Evolutionary conservation across 2,113 vertebrate genomes (phyloP).

Genomic region (Calyptomena viridis): DNA sequence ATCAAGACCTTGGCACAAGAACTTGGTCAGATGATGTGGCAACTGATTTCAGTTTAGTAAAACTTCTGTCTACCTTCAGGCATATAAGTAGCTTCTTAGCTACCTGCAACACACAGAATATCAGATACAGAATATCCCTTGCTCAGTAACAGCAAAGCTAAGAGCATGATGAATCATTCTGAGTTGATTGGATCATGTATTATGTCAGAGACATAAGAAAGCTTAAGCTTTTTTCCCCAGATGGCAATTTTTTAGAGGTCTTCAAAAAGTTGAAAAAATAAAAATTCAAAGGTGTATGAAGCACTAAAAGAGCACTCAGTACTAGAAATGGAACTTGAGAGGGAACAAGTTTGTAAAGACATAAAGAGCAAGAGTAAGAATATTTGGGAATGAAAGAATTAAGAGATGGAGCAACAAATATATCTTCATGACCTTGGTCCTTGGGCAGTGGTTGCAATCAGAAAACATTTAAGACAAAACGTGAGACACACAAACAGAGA

Average conservation of each 20-base stretch:
- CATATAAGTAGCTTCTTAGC: background rate
- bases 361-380: background rate
- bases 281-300: background rate
- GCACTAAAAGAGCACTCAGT: background rate
- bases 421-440: background rate
- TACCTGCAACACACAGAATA: background rate
- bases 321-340: background rate
- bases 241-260: background rate
- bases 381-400: background rate
- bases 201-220: background rate
- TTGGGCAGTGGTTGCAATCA: background rate
- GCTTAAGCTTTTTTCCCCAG: background rate
- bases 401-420: background rate
- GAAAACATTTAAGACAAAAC: background rate
- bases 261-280: background rate
- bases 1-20: background rate
- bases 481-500: background rate
- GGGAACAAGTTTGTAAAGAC: background rate
- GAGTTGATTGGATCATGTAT: background rate
- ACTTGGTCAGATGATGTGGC: background rate
- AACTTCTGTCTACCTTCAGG: background rate
- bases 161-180: background rate
- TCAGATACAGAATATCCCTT: background rate
- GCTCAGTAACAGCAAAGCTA: background rate
- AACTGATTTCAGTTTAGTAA: background rate